Evolutionary conservation across 2,113 vertebrate species (phyloP).

Genomic region (Pangasianodon gigas): DNA sequence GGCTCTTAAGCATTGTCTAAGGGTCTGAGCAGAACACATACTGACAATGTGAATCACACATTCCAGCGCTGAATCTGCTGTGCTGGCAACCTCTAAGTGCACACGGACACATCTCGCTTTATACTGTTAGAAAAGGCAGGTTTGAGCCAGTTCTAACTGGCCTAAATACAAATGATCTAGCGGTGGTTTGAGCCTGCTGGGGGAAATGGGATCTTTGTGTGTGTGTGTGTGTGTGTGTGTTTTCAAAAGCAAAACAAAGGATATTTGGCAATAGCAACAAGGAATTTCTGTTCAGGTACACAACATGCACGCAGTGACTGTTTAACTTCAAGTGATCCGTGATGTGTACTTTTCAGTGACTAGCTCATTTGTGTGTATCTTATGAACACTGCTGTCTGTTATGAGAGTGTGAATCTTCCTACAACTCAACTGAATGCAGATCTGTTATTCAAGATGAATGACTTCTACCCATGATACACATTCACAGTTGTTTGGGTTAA

Average conservation of each 20-base stretch:
- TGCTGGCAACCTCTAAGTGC: neutral
- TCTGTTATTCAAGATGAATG: neutral
- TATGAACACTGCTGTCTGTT: neutral
- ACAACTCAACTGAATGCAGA: neutral
- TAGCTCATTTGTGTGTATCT: neutral
- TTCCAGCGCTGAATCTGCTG: slow-evolving; percentile 29
- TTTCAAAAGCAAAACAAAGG: slow-evolving; percentile 6
- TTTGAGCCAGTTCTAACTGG: slow-evolving; percentile 56
- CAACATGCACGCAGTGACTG: neutral
- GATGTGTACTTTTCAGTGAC: neutral
- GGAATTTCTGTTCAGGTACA: neutral
- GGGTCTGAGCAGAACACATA: slow-evolving; percentile 33
- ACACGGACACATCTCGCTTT: slow-evolving; percentile 38
- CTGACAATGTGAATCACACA: slow-evolving; percentile 44
- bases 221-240: neutral
- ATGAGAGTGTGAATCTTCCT: neutral
- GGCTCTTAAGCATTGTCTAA: slow-evolving; percentile 5
- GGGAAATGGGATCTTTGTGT: slow-evolving; percentile 25
- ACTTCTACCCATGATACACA: neutral
- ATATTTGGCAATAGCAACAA: neutral
- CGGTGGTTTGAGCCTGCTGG: slow-evolving; percentile 23
- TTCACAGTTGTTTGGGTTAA: neutral
- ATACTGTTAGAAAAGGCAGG: slow-evolving; percentile 23
- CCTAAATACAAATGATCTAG: slow-evolving; percentile 36
- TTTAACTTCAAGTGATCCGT: neutral